phyloP scores from a whole-genome alignment of 37 sponge, comb jelly and placozoan species.

The Eunapius fragilis region DNA sequence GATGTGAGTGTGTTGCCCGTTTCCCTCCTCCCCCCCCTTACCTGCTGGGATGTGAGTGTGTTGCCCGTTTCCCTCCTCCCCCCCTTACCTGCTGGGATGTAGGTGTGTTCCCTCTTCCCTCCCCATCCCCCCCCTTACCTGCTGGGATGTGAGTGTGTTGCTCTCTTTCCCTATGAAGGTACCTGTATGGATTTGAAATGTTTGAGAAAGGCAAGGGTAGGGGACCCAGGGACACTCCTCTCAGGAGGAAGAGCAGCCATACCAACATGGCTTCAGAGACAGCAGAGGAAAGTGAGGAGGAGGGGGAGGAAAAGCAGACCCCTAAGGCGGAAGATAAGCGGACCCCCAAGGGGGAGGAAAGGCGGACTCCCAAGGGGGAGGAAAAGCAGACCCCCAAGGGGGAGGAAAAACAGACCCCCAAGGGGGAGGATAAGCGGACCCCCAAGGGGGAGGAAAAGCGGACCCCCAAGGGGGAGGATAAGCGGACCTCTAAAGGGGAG shows the following conservation, averaged over 20 bases:
- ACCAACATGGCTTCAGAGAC: background rate
- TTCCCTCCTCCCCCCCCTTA: no score
- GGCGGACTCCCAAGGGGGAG: no score
- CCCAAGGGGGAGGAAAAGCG: no score
- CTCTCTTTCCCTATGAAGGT: conserved; percentile 29
- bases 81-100: no score
- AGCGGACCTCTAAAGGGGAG: background rate
- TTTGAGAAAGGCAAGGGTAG: conserved; percentile 32
- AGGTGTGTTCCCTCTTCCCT: no score
- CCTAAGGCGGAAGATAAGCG: background rate
- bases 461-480: background rate
- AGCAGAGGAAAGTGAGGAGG: conserved; percentile 10
- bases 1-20: no score
- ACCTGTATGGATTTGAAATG: conserved; percentile 60
- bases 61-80: no score
- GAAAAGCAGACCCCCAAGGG: background rate
- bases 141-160: background rate
- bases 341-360: background rate
- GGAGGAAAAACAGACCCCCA: background rate
- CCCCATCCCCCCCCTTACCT: no score
- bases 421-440: background rate
- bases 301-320: background rate
- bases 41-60: no score
- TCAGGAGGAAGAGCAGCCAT: background rate
- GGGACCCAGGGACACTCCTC: background rate